A percentile compares a stretch with the other conserved stretches of the same genome.
phyloP scores from a whole-genome alignment of 92 coral and sea anemone genomes.

The Zoanthus sansibaricus region DNA sequence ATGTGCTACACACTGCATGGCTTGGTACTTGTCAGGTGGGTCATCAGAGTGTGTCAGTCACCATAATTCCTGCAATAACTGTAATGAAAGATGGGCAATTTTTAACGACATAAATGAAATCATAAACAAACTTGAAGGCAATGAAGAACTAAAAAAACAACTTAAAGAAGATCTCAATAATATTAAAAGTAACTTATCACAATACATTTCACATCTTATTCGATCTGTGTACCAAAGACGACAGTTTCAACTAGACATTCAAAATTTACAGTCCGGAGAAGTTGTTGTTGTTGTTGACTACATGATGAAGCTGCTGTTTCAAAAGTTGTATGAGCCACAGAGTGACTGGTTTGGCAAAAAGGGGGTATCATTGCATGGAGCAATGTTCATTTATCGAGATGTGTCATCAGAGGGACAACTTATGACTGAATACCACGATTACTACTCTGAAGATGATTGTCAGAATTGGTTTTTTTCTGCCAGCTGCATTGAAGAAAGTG shows the following conservation, averaged over 20 bases:
- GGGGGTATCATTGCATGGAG: slow-evolving; percentile 52
- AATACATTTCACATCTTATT: slow-evolving; percentile 22
- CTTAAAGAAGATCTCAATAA: slow-evolving; percentile 12
- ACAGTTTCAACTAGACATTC: slow-evolving; percentile 17
- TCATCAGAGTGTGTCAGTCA: slow-evolving; percentile 4
- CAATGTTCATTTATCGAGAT: slow-evolving; percentile 55
- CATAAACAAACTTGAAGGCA: slow-evolving; percentile 32
- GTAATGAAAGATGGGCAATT: slow-evolving; percentile 34
- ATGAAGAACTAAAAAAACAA: slow-evolving; percentile 21
- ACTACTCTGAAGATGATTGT: slow-evolving; percentile 52
- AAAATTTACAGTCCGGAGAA: slow-evolving; percentile 36
- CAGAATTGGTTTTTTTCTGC: slow-evolving; percentile 69
- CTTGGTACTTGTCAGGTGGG: slow-evolving; percentile 29
- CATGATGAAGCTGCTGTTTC: slow-evolving; percentile 13
- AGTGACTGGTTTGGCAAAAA: slow-evolving; percentile 42
- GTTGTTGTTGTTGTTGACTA: slow-evolving; percentile 29
- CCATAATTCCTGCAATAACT: slow-evolving; percentile 27
- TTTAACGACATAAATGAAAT: slow-evolving; percentile 20
- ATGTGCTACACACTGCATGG: slow-evolving; percentile 33
- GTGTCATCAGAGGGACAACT: slow-evolving; percentile 36
- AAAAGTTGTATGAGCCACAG: slow-evolving; percentile 22
- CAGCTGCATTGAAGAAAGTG: slow-evolving; percentile 58
- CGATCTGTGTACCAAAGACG: slow-evolving; percentile 25
- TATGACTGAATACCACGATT: slow-evolving; percentile 53
- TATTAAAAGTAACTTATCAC: slow-evolving; percentile 14